A percentile compares a stretch with the other conserved stretches of the same genome.
phyloP scores from a whole-genome alignment of 2,797 vertebrate species.

The Spinus pinus region DNA sequence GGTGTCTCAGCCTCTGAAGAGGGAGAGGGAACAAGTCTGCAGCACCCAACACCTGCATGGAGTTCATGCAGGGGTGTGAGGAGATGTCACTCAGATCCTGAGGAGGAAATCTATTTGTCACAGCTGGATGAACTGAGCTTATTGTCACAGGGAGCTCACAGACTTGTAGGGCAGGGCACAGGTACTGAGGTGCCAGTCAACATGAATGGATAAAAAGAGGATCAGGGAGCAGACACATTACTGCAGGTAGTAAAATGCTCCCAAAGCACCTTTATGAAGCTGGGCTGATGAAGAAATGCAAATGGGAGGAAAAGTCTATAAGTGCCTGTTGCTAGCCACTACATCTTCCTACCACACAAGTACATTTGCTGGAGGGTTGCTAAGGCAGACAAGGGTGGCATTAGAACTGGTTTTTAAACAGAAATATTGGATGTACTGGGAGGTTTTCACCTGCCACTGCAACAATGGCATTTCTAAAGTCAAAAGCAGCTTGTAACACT shows the following conservation, averaged over 20 bases:
- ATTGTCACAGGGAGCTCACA: not conserved
- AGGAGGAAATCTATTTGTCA: not conserved
- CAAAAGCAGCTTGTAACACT: not conserved
- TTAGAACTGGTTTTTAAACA: not conserved
- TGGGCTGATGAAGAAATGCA: not conserved
- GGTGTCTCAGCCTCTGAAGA: not conserved
- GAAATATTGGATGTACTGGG: not conserved
- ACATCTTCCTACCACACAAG: not conserved
- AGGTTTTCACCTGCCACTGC: not conserved
- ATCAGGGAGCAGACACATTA: not conserved
- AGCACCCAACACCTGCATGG: not conserved
- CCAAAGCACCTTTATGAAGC: not conserved
- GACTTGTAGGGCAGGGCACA: not conserved
- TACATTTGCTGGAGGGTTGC: not conserved
- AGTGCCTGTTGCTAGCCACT: not conserved
- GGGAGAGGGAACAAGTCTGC: not conserved
- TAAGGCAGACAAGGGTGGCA: not conserved
- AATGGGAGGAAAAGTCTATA: not conserved
- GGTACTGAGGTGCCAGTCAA: not conserved
- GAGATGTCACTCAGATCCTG: not conserved
- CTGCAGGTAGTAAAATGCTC: not conserved
- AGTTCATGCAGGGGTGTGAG: not conserved
- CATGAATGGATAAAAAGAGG: not conserved
- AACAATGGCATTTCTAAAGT: not conserved
- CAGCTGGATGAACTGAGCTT: not conserved